phyloP scores from a whole-genome alignment of 2,113 vertebrate genomes.

The Dipodomys stephensi region DNA sequence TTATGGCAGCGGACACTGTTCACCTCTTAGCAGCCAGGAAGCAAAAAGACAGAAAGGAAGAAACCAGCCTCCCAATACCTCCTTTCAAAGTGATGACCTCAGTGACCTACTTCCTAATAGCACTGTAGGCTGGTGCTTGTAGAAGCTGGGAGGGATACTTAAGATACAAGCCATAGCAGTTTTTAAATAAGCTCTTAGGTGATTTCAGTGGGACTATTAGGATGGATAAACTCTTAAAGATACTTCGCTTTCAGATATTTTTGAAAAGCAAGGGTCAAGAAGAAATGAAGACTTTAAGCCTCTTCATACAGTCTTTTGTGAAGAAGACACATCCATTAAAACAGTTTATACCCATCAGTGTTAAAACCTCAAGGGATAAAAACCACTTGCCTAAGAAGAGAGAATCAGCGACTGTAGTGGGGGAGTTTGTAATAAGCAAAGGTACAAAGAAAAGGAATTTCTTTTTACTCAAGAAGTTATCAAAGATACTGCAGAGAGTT shows the following conservation, averaged over 20 bases:
- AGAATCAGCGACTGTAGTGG: not conserved
- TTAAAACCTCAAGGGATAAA: conserved; percentile 1
- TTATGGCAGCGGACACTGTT: not conserved
- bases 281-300: conserved; percentile 31
- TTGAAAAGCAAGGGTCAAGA: conserved; percentile 16
- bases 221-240: not conserved
- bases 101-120: not conserved
- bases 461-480: not conserved
- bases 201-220: not conserved
- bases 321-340: not conserved
- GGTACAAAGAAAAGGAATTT: not conserved
- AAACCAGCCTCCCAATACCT: not conserved
- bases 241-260: not conserved
- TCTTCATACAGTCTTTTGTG: conserved; percentile 46
- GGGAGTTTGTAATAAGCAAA: not conserved
- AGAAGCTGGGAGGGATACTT: not conserved
- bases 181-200: not conserved
- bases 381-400: not conserved
- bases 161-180: not conserved
- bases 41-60: not conserved
- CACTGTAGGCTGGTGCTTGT: not conserved
- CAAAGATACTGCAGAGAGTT: not conserved
- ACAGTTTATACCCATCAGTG: not conserved
- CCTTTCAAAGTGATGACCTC: not conserved
- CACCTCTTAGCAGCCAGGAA: not conserved